phyloP scores from a whole-genome alignment of 2,113 vertebrate species.

The Pterocles gutturalis region DNA sequence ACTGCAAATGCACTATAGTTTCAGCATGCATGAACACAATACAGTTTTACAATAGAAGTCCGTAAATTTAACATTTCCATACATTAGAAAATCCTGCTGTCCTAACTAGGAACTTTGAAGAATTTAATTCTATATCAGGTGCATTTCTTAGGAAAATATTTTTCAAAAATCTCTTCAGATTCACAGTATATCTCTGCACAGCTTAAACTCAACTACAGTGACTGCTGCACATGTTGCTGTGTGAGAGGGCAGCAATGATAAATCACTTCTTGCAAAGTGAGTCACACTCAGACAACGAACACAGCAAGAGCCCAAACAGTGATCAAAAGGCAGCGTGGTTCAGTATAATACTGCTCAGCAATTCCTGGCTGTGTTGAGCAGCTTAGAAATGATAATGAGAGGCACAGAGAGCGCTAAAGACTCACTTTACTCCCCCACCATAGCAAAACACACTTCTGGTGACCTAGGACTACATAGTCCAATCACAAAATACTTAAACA shows the following conservation, averaged over 20 bases:
- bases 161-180: neutral
- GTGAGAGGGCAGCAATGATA: neutral
- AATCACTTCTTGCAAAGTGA: neutral
- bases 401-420: neutral
- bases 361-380: neutral
- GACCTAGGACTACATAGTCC: neutral
- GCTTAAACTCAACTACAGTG: neutral
- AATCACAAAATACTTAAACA: neutral
- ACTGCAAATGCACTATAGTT: slow-evolving; percentile 8
- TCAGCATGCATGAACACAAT: neutral
- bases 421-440: neutral
- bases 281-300: neutral
- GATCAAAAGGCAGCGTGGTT: neutral
- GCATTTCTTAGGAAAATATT: neutral
- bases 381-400: neutral
- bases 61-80: neutral
- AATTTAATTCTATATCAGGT: neutral
- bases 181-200: neutral
- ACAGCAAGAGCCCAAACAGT: slow-evolving; percentile 3
- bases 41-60: slow-evolving; percentile 14
- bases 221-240: neutral
- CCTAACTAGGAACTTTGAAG: neutral
- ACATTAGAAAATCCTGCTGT: neutral
- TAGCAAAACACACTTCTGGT: neutral
- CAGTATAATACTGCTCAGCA: neutral